Evolutionary conservation across 1,140 invertebrate genomes (phyloP), one percentile per base, ranked within the genome.

Genomic region (Euwallacea fornicatus): DNA sequence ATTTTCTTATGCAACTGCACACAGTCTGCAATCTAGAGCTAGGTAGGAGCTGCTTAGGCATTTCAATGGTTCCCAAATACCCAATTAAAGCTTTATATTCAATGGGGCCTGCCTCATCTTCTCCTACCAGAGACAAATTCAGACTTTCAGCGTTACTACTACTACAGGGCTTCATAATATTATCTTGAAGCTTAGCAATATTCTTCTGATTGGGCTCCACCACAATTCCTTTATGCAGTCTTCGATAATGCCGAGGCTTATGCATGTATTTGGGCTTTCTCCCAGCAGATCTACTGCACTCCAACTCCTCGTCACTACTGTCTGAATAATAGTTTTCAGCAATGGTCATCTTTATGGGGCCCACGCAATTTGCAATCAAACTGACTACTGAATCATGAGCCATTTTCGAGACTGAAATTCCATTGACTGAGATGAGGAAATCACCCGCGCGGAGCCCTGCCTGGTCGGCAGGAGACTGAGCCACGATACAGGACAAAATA

Each of bases 51-150:
- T 95, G 92, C 80, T 92, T 91, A 0, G 95, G 95, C 85, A 96
- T 96, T 83, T 98, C 96, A 60, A 98, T 96, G 0, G 95, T 97
- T 6, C 96, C 96, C 58, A 98, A 85, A 81, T 98, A 98, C 0
- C 96, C 95, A 3, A 98, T 93, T 11, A 98, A 88, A 0, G 92
- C 93, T 71, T 91, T 88, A 76, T 93, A 93, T 66, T 94, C 90
- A 33, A 92, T 83, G 46, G 87, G 85, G 58, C 87, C 86, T 8
- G 81, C 81, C 56, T 86, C 85, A 62, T 83, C 76, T 59, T 77
- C 78, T 67, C 77, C 74, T n/a, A 73, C 66, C 33, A 75, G 3
- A n/a, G 59, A 61, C 9, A 53, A 11, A 53, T 53, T 15, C 13
- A 58, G 33, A 60, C 73, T 74, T 46, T 74, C 70, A 13, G 72